Evolutionary conservation across 1,140 invertebrate genomes (phyloP).

Genomic region (Drosophila yakuba): DNA sequence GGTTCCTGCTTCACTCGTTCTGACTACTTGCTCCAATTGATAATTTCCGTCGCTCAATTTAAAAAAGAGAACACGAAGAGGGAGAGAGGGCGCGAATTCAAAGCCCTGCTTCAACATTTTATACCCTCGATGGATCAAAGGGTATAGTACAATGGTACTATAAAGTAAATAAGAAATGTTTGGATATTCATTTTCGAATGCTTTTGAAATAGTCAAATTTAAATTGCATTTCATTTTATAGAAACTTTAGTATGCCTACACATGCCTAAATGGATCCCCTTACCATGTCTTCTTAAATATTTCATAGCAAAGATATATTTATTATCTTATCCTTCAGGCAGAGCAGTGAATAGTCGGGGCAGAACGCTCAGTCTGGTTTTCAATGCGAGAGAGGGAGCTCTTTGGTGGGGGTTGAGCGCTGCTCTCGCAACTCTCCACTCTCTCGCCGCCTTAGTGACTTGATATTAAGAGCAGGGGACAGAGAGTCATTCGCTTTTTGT

Average conservation of each 20-base stretch:
- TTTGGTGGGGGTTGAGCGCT: constrained; percentile 31
- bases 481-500: constrained; percentile 41
- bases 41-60: constrained; percentile 73
- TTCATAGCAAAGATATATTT: no score
- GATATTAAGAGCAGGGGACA: constrained; percentile 58
- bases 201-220: no score
- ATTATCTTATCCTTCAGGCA: background rate
- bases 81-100: constrained; percentile 21
- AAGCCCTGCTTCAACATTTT: constrained; percentile 71
- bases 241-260: no score
- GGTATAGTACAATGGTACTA: background rate
- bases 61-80: constrained; percentile 39
- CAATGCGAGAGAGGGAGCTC: constrained; percentile 7
- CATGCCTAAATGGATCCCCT: no score
- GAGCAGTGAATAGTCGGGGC: background rate
- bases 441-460: constrained; percentile 56
- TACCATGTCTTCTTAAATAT: no score
- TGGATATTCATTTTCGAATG: background rate
- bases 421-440: constrained; percentile 34
- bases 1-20: constrained; percentile 51
- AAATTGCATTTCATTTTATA: no score
- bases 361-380: background rate
- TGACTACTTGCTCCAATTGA: constrained; percentile 66
- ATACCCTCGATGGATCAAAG: background rate
- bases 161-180: no score